phyloP scores from a whole-genome alignment of 1,140 invertebrate species.

The Armadillidium nasatum region DNA sequence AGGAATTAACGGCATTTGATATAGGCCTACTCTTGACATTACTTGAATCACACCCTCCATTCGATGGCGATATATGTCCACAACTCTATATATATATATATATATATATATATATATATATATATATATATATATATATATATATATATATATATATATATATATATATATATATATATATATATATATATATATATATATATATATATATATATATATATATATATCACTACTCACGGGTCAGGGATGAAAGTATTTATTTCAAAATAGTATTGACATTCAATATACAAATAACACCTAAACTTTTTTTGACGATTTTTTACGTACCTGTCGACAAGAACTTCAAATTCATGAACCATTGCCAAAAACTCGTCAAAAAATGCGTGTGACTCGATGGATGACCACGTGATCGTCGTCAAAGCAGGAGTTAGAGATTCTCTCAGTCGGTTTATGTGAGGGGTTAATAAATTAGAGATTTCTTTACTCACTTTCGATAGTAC shows the following conservation, averaged over 20 bases:
- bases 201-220: neutral
- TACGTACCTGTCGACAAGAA: slow-evolving; percentile 59
- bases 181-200: no score
- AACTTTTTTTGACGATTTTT: no score
- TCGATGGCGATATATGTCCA: slow-evolving; percentile 86
- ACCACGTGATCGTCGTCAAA: slow-evolving; percentile 72
- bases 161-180: slow-evolving; percentile 7
- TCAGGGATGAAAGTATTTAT: no score
- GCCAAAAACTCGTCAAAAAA: slow-evolving; percentile 64
- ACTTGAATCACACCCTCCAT: slow-evolving; percentile 78
- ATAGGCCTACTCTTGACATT: slow-evolving; percentile 77
- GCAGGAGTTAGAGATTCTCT: slow-evolving; percentile 73
- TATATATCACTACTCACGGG: no score
- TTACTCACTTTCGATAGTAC: slow-evolving; percentile 30
- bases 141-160: slow-evolving; percentile 14
- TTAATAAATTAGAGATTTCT: slow-evolving; percentile 70
- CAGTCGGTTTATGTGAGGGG: slow-evolving; percentile 78
- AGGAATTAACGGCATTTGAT: slow-evolving; percentile 68
- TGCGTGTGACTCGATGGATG: slow-evolving; percentile 66
- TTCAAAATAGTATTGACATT: no score
- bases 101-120: slow-evolving; percentile 1
- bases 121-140: neutral
- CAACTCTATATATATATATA: slow-evolving; percentile 58
- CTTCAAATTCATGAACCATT: slow-evolving; percentile 73
- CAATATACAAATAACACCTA: no score